Conservation (phyloP, 1,140 invertebrate genomes). For the Danaus melanippus region DNA sequence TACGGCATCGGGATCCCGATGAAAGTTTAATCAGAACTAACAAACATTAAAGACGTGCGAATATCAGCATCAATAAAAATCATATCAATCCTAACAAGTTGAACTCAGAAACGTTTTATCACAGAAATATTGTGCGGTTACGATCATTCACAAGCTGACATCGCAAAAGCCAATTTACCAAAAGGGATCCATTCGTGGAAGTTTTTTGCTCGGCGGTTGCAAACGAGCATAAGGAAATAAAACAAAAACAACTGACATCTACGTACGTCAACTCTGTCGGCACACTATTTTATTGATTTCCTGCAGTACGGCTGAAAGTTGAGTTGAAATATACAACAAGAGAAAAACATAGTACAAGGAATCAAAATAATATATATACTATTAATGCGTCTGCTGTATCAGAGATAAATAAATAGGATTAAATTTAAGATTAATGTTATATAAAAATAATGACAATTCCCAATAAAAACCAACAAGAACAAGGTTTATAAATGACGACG, state of each 20-base stretch:
- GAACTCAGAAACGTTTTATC: too few relatives aligned
- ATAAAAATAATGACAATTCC: constrained; percentile 16
- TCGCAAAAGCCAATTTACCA: constrained; percentile 53
- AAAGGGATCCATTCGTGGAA: constrained; percentile 39
- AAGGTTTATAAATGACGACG: constrained; percentile 57
- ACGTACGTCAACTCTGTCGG: constrained; percentile 43
- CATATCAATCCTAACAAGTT: too few relatives aligned
- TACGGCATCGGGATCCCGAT: too few relatives aligned
- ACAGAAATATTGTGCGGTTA: constrained; percentile 15
- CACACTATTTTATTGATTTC: constrained; percentile 26
- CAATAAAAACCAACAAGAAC: constrained; percentile 42
- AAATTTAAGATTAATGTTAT: too few relatives aligned
- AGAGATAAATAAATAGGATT: too few relatives aligned
- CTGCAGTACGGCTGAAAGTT: too few relatives aligned
- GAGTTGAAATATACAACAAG: too few relatives aligned
- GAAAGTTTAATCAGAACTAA: not conserved
- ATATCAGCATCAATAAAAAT: too few relatives aligned
- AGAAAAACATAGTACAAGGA: too few relatives aligned
- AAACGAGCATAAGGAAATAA: constrained; percentile 51
- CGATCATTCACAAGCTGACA: constrained; percentile 37
- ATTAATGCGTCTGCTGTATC: too few relatives aligned
- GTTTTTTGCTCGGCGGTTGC: constrained; percentile 37
- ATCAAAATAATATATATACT: too few relatives aligned
- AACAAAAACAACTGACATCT: constrained; percentile 65
- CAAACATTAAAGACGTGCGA: not conserved